A percentile compares a stretch with the other conserved stretches of the same genome.
phyloP scores from a whole-genome alignment of 2,797 vertebrate genomes.

The Varecia variegata region DNA sequence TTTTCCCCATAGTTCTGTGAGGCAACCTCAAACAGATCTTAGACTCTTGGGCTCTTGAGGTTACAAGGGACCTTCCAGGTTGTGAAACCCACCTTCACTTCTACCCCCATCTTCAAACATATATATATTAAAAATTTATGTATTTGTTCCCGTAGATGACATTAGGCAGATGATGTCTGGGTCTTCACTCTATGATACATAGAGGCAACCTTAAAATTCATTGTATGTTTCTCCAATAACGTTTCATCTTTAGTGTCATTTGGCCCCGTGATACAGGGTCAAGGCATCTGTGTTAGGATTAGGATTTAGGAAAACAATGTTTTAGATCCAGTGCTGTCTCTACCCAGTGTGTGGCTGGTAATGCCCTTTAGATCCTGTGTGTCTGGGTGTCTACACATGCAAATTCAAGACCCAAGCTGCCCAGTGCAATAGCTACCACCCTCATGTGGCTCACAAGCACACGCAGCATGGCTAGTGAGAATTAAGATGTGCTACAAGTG shows the following conservation, averaged over 20 bases:
- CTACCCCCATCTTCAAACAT: neutral
- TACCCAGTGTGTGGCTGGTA: neutral
- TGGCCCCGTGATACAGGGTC: neutral
- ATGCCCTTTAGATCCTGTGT: neutral
- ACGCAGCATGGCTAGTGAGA: neutral
- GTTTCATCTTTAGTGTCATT: neutral
- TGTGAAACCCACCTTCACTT: neutral
- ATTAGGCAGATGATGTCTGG: neutral
- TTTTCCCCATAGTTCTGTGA: neutral
- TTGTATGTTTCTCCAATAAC: neutral
- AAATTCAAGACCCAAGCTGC: neutral
- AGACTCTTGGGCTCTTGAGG: neutral
- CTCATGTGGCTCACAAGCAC: neutral
- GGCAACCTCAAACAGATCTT: neutral
- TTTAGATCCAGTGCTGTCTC: neutral
- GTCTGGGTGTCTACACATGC: neutral
- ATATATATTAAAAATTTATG: neutral
- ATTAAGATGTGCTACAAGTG: neutral
- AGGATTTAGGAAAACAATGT: neutral
- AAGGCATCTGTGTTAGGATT: neutral
- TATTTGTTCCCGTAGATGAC: neutral
- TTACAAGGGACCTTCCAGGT: neutral
- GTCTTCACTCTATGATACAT: neutral
- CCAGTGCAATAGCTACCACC: neutral
- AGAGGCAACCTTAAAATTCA: neutral